Percentiles rank a stretch among this genome's conserved stretches.
Conservation (phyloP, 2,888 invertebrate genomes). For the Eremobia ochroleuca region DNA sequence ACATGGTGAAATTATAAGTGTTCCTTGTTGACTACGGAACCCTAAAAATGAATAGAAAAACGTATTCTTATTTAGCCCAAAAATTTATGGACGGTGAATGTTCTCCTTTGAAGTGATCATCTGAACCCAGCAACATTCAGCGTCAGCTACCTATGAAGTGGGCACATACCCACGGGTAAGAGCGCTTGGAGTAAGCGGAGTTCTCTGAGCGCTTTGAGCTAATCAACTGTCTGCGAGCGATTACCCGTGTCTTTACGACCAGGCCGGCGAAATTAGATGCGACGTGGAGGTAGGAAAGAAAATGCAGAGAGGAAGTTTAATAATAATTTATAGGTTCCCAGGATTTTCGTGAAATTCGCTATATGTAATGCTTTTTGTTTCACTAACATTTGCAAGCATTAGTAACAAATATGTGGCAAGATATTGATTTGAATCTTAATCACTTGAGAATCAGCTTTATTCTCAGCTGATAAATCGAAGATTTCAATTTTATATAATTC, state of each 20-base stretch:
- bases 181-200: conserved; percentile 11
- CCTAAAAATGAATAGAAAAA: background rate
- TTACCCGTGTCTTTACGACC: conserved; percentile 59
- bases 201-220: conserved; percentile 55
- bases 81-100: background rate
- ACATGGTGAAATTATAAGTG: too few species aligned
- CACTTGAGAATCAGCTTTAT: background rate
- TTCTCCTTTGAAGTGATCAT: background rate
- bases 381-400: background rate
- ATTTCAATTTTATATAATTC: too few species aligned
- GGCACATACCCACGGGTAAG: background rate
- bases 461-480: background rate
- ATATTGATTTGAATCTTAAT: background rate
- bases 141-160: conserved; percentile 7
- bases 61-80: background rate
- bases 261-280: conserved; percentile 51
- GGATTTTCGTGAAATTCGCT: background rate
- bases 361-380: background rate
- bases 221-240: conserved; percentile 63
- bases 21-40: too few species aligned
- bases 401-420: background rate
- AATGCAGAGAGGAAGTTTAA: background rate
- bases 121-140: background rate
- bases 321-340: background rate
- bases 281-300: conserved; percentile 20